A percentile compares a stretch with the other conserved stretches of the same genome.
Evolutionary conservation across 2,797 vertebrate species (phyloP).

Genomic region (Acridotheres tristis): DNA sequence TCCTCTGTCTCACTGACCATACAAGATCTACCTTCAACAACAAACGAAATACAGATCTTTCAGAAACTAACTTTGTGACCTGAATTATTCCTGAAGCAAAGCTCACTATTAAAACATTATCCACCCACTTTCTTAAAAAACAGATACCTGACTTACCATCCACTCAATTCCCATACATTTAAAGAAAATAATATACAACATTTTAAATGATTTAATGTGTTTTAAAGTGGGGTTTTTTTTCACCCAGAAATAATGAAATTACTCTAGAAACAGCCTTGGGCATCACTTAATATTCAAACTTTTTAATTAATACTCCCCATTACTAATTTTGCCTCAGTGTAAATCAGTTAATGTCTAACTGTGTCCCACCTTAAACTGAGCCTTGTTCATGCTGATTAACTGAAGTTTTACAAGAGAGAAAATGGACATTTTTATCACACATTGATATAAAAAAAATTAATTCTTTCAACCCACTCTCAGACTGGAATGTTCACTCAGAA

Average conservation of each 20-base stretch:
- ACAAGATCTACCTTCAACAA: background rate
- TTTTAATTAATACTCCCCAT: background rate
- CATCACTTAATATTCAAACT: background rate
- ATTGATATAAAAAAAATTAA: rapidly evolving
- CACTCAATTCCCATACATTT: background rate
- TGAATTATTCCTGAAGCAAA: background rate
- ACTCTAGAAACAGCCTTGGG: background rate
- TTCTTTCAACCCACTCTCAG: background rate
- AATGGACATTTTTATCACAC: background rate
- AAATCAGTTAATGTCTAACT: background rate
- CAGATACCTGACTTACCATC: background rate
- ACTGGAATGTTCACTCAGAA: background rate
- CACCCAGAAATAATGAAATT: background rate
- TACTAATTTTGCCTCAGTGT: background rate
- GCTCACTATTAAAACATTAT: background rate
- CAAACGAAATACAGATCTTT: background rate
- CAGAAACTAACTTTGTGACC: background rate
- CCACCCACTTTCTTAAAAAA: background rate
- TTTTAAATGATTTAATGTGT: background rate
- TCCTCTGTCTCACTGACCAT: background rate
- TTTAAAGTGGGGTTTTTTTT: background rate
- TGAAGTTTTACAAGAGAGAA: background rate
- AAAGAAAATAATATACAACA: background rate
- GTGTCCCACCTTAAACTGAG: background rate
- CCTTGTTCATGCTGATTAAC: background rate